Conservation (phyloP, 2,113 vertebrate species). For the Microcebus murinus region DNA sequence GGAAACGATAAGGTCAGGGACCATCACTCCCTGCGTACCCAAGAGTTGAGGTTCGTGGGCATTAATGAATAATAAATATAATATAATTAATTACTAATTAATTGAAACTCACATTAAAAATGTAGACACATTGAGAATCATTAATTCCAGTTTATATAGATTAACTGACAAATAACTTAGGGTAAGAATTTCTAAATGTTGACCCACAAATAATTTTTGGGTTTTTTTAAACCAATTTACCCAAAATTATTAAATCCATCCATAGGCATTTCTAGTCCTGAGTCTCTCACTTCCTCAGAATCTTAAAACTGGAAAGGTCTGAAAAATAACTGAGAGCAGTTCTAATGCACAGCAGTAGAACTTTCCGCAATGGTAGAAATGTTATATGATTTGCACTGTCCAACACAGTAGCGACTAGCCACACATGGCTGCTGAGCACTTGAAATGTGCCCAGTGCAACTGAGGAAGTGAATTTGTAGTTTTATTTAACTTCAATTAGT, state of each 20-base stretch:
- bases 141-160: background rate
- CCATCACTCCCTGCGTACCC: background rate
- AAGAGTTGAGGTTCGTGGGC: background rate
- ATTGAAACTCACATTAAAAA: constrained; percentile 13
- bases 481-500: constrained; percentile 15
- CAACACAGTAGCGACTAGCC: background rate
- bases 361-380: background rate
- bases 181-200: background rate
- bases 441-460: background rate
- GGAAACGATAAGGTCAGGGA: background rate
- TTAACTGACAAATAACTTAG: background rate
- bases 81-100: background rate
- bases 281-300: background rate
- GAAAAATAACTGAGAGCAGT: background rate
- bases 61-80: background rate
- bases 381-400: background rate
- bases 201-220: constrained; percentile 22
- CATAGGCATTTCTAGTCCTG: background rate
- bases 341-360: background rate
- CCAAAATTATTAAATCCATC: background rate
- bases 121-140: background rate
- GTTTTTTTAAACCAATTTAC: background rate
- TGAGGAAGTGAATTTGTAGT: background rate
- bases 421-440: background rate
- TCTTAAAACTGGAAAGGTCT: background rate